Percentiles rank a stretch among this genome's conserved stretches.
These are phyloP conservation scores for roundworm (Caenorhabditis elegans) DNA, from an alignment of 1,140 invertebrate species.

Conservation along the genomic window WBcel235 BX284604.4:10266001-10266500, in stretches of 20 bases:
- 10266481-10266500: too few relatives aligned
- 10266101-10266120: conserved; percentile 6
- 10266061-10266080: conserved; percentile 20
- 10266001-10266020: too few relatives aligned
- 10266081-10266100: background rate
- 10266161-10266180: background rate
- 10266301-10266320: background rate
- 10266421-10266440: too few relatives aligned
- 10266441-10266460: too few relatives aligned
- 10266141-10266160: background rate
- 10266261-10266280: background rate
- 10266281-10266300: background rate
- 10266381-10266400: too few relatives aligned
- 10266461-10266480: too few relatives aligned
- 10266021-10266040: background rate
- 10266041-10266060: too few relatives aligned
- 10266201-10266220: background rate
- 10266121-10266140: background rate
- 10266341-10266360: too few relatives aligned
- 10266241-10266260: background rate
- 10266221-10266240: background rate
- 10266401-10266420: too few relatives aligned
- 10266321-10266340: too few relatives aligned
- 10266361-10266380: too few relatives aligned
- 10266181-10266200: conserved; percentile 7